Conservation (phyloP, 1,140 invertebrate species). For the Brachionus paranguensis region DNA sequence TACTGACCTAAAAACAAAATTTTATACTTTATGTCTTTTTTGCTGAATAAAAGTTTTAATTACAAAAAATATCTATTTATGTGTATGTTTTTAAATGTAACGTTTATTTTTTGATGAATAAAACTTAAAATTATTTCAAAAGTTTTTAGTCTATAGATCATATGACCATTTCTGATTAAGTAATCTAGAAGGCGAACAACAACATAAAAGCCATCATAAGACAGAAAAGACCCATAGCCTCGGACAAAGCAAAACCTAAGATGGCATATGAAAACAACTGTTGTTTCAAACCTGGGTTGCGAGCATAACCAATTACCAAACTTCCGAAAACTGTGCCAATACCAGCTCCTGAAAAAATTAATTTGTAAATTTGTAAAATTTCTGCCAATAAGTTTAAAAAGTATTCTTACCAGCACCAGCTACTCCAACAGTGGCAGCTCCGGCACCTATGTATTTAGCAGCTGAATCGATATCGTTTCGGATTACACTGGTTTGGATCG, state of each 20-base stretch:
- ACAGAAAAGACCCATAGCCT: slow-evolving; percentile 99
- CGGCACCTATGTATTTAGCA: slow-evolving; percentile 99
- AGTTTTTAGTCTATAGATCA: neutral
- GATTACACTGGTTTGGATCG: slow-evolving; percentile 79
- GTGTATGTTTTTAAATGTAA: no score
- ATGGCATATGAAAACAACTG: slow-evolving; percentile 99
- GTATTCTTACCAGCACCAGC: slow-evolving; percentile 82
- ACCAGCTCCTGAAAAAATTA: slow-evolving; percentile 73
- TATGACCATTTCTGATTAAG: neutral
- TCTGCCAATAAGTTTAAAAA: slow-evolving; percentile 29
- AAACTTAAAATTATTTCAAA: no score
- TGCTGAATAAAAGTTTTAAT: no score
- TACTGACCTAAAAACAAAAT: no score
- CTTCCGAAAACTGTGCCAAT: slow-evolving; percentile 99
- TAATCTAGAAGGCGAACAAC: slow-evolving; percentile 39
- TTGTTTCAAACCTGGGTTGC: slow-evolving; percentile 93
- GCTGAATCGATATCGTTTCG: slow-evolving; percentile 97
- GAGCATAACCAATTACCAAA: slow-evolving; percentile 95
- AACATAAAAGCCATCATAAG: slow-evolving; percentile 99
- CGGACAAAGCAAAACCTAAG: slow-evolving; percentile 96
- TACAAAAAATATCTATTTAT: no score
- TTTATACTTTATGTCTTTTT: no score
- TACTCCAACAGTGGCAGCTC: slow-evolving; percentile 97
- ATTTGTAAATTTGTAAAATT: neutral
- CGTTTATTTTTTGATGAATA: neutral